Base-by-base conservation (phyloP, 2,113 vertebrate species). In the Echinops telfairi region DNA sequence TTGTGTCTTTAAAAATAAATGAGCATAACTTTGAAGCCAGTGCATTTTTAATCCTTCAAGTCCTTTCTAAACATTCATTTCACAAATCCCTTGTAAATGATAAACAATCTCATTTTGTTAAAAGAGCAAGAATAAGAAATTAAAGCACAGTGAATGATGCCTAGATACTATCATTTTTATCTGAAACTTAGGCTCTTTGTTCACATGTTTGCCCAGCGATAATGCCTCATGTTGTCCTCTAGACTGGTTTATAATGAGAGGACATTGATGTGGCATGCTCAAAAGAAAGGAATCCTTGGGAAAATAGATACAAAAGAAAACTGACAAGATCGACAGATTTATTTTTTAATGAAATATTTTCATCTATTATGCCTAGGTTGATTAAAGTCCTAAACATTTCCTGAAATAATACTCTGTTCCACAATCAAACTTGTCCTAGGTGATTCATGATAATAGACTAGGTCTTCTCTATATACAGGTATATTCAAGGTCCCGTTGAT, bases 141-240 rank as follows among this genome's bases (percentile, higher is more conserved):
- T 68, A 85, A 93, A 88, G 58, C 15, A 76, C 93, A 79, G 64
- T 62, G 68, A 89, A 38, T 60, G 40, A 85, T 81, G 23, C 4
- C 2, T 16, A 29, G 7, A 33, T 58, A 38, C 36, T 27, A 53
- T 71, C 31, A 11, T 47, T 92, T 64, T 84, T 4, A 6, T 75
- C 80, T 40, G 23, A 90, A 66, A 71, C 40, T 4, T 33, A 66
- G 31, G n/a, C 1, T 85, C 11, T 16, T 29, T 23, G n/a, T 57
- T 80, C 62, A 57, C 6, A 77, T 9, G 29, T 76, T 80, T 86
- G 5, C 58, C 31, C 38, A 25, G 36, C 20, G 6, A 31, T 47
- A n/a, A 53, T 20, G 60, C 38, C 33, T 15, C 5, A 36, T 1
- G 12, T 62, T 40, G 17, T 38, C 58, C 66, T 86, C 86, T 60